Evolutionary conservation across 1,140 invertebrate genomes (phyloP).

Genomic region (Lepeophtheirus salmonis): DNA sequence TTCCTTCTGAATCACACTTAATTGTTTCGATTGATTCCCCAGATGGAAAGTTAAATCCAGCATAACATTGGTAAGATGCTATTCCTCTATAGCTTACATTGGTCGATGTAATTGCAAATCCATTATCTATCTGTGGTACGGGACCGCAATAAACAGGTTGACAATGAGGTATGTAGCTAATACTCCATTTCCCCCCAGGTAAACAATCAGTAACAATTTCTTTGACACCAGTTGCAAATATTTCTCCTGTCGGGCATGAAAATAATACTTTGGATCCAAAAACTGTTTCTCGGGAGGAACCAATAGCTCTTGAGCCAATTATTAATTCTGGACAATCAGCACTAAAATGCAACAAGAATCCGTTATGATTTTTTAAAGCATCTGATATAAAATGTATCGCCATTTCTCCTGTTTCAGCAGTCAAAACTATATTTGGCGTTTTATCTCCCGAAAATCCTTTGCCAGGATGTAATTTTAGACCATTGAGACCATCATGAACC

Average conservation of each 20-base stretch:
- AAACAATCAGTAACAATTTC: slow-evolving; percentile 58
- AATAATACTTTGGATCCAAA: slow-evolving; percentile 76
- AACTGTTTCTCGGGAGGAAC: slow-evolving; percentile 71
- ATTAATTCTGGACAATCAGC: slow-evolving; percentile 68
- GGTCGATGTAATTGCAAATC: slow-evolving; percentile 79
- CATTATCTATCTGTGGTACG: slow-evolving; percentile 90
- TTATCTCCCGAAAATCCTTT: slow-evolving; percentile 61
- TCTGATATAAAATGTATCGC: slow-evolving; percentile 71
- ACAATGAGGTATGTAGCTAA: slow-evolving; percentile 76
- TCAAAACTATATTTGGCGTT: slow-evolving; percentile 66
- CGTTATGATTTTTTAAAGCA: slow-evolving; percentile 54
- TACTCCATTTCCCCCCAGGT: slow-evolving; percentile 77
- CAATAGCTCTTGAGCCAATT: slow-evolving; percentile 42
- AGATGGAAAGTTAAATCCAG: slow-evolving; percentile 79
- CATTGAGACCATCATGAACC: slow-evolving; percentile 70
- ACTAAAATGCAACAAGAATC: slow-evolving; percentile 79
- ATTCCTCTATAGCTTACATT: slow-evolving; percentile 64
- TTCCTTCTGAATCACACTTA: slow-evolving; percentile 62
- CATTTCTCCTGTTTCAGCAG: slow-evolving; percentile 79
- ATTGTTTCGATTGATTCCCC: slow-evolving; percentile 69
- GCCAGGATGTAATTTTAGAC: slow-evolving; percentile 63
- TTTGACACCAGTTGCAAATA: slow-evolving; percentile 64
- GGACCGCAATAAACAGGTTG: slow-evolving; percentile 92
- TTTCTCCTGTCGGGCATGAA: slow-evolving; percentile 76
- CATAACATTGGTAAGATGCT: slow-evolving; percentile 66